Base-by-base conservation (phyloP, 2,113 vertebrate species). In the Oryzias melastigma region DNA sequence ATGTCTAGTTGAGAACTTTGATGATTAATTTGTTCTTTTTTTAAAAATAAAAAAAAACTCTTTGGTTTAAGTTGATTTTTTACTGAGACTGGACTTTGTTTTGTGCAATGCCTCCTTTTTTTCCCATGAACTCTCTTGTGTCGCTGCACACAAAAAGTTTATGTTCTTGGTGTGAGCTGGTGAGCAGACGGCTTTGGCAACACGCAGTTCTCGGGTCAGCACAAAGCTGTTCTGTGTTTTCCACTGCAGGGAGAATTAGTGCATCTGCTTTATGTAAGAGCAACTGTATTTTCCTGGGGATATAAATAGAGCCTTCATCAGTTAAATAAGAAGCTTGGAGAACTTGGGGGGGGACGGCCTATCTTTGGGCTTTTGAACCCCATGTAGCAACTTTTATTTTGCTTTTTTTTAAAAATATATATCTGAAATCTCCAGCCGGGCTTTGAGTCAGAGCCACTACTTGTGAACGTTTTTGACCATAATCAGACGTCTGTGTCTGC, bases 241-340 rank as follows among this genome's bases (percentile, higher is more conserved):
- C 42, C 25, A 19, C 69, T 58, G 48, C 78, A 62, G 75, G 74
- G 58, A 78, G 61, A 83, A 63, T 71, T 67, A 55, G 58, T 41
- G 58, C 15, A 45, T 69, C 66, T 80, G 55, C 73, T 75, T 59
- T 62, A 18, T 80, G 62, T 20, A 71, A 73, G 61, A 78, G 77
- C 50, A 42, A 58, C 58, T 73, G 35, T 80, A 57, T 75, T 81
- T 80, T 78, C 58, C 59, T 64, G 58, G 1, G 55, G 73, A 61
- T 86, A 89, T 86, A 89, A 87, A 88, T 87, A 87, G 77, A 80
- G 56, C 42, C 70, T 84, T 89, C 65, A 80, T 50, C 66, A 56
- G 68, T 75, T 87, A 62, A 79, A 58, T 65, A 71, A 77, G 75
- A 77, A 57, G 52, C 73, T 73, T 75, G 79, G 73, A 66, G 62